Evolutionary conservation across 2,888 invertebrate genomes (phyloP).

Genomic region (Pollenia angustigena): DNA sequence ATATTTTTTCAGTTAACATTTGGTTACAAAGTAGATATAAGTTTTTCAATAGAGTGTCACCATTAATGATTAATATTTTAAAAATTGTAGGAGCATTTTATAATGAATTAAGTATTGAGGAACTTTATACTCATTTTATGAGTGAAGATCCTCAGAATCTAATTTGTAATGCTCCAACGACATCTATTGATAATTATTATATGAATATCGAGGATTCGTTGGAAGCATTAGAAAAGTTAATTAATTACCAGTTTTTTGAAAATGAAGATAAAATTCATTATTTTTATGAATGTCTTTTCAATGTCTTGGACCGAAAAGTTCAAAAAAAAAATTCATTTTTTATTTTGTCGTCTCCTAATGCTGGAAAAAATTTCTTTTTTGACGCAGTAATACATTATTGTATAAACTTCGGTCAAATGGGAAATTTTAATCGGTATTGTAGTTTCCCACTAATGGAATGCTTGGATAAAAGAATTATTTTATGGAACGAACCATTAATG

Average conservation of each 20-base stretch:
- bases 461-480: conserved; percentile 41
- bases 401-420: conserved; percentile 48
- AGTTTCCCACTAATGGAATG: conserved; percentile 64
- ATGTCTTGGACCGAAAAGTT: not conserved
- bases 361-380: conserved; percentile 34
- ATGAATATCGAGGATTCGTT: not conserved
- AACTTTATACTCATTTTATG: conserved; percentile 33
- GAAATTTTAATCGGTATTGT: conserved; percentile 53
- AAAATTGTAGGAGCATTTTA: conserved; percentile 37
- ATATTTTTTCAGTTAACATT: not conserved
- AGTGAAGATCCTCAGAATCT: not conserved
- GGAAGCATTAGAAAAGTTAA: not conserved
- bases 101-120: conserved; percentile 30
- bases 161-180: not conserved
- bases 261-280: conserved; percentile 4
- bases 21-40: conserved; percentile 47
- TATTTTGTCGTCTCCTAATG: no score
- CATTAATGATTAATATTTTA: conserved; percentile 36
- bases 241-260: conserved; percentile 30
- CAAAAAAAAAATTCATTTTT: not conserved
- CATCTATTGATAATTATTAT: not conserved
- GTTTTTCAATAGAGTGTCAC: conserved; percentile 32
- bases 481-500: not conserved
- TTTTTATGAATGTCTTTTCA: not conserved
- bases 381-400: conserved; percentile 38